Base-by-base conservation (phyloP, 2,797 vertebrate species). In the Dallia pectoralis region DNA sequence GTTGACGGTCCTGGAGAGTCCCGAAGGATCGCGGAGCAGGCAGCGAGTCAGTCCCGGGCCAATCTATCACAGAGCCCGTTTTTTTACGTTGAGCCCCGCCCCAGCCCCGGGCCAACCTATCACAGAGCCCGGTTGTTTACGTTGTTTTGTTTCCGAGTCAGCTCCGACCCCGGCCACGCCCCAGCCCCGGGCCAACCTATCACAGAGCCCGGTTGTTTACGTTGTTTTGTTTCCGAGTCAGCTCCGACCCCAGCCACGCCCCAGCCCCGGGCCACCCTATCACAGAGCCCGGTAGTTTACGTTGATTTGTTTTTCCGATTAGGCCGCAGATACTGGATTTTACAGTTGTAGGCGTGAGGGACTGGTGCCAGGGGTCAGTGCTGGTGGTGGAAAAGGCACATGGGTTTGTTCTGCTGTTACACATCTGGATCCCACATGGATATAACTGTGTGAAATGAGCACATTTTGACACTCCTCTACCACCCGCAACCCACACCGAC, bases 351-450 rank as follows among this genome's bases (percentile, higher is more conserved):
- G 25, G 2, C 32, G 56, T 75, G 22, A 7, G 30, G 63, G 71
- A 67, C 40, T 53, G 69, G 70, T 47, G 15, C 36, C 30, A 33
- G 16, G 62, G 66, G 25, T 29, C 40, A 48, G 18, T 16, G 44
- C 29, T 49, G 66, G 36, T 67, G 65, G 36, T 47, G 65, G 65
- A 67, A 36, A 67, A n/a, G 15, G 15, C 40, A 33, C 0, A 67
- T 15, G 12, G 25, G 27, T 62, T 49, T 53, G 59, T 22, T 61
- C 44, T 65, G 53, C 36, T 44, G 59, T 36, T 33, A 48, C 56
- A 63, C 85, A 88, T 88, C 85, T 87, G 85, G 75, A 72, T 68
- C 51, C 80, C 85, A 87, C 84, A 81, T 88, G 84, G 75, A 33
- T 67, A n/a, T 22, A 62, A 67, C 72, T 63, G 16, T 74, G 53